phyloP scores from a whole-genome alignment of 2,888 invertebrate genomes.

The Epinotia brunnichana region DNA sequence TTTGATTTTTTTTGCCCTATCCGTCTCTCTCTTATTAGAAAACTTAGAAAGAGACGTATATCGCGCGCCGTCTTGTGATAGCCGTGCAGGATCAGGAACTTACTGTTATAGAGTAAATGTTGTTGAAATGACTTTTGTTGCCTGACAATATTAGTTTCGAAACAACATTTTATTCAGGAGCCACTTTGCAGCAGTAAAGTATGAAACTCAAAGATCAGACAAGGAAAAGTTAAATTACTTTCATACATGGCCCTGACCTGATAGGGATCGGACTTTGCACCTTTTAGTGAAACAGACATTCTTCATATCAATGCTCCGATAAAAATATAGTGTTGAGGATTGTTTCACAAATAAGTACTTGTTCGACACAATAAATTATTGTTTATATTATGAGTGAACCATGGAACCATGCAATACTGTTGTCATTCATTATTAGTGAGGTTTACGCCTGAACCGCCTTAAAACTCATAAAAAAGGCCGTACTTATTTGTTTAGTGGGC shows the following conservation, averaged over 20 bases:
- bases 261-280: not conserved
- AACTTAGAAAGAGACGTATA: too few species aligned
- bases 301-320: not conserved
- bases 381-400: not conserved
- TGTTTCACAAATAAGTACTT: not conserved
- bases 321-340: not conserved
- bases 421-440: not conserved
- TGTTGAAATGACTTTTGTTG: too few species aligned
- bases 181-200: not conserved
- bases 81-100: too few species aligned
- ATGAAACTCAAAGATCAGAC: not conserved
- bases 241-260: not conserved
- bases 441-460: not conserved
- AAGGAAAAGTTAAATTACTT: too few species aligned
- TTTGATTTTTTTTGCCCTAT: too few species aligned
- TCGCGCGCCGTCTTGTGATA: too few species aligned
- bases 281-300: not conserved
- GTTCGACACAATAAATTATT: not conserved
- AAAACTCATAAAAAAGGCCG: not conserved
- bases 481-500: not conserved
- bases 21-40: too few species aligned
- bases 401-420: not conserved
- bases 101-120: too few species aligned
- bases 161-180: not conserved
- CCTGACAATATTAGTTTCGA: not conserved